Evolutionary conservation across 92 coral and sea anemone genomes (phyloP), one percentile per base, ranked within the genome.

Genomic region (Zoanthus sansibaricus): DNA sequence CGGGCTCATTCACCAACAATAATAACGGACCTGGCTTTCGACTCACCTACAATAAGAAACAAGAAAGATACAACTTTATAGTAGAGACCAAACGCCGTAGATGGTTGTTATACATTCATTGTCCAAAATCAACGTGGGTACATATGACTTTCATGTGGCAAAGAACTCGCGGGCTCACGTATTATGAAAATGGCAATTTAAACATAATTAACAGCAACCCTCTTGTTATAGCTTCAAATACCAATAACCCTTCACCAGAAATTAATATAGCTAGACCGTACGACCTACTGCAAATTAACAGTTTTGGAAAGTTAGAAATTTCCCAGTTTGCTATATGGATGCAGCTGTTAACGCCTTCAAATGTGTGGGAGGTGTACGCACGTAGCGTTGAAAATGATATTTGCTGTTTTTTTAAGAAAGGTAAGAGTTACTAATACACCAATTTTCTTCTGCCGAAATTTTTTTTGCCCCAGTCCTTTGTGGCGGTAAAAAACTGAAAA

Each of bases 271-370:
- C 94, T 0, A 88, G 99, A 79, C 99, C 99, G 0, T 95, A 87
- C 72, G 85, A 86, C 21, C 68, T 92, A 0, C 9, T 86, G 17
- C 91, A 88, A 42, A 77, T 95, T 56, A 77, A 61, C 52, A 86
- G 89, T 47, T 97, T 75, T 77, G 99, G 99, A 8, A 88, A 89
- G 72, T 93, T 95, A 46, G 98, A 96, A 78, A 95, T 97, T 45
- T 86, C 99, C 0, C 98, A 95, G 84, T 86, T 97, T 70, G 99
- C 98, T 7, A 91, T 93, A n/a, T 97, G 99, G 99, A 88, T 91
- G 62, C 90, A 91, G 75, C 79, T 84, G 73, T 84, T 95, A 12
- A 93, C 98, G 0, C 71, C 87, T 0, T 62, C 86, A 6, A 95
- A 95, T 32, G 69, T 89, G 2, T 86, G 94, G 20, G 98, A 92